Conservation (phyloP, 2,888 invertebrate genomes). For the Vandiemenella viatica region DNA sequence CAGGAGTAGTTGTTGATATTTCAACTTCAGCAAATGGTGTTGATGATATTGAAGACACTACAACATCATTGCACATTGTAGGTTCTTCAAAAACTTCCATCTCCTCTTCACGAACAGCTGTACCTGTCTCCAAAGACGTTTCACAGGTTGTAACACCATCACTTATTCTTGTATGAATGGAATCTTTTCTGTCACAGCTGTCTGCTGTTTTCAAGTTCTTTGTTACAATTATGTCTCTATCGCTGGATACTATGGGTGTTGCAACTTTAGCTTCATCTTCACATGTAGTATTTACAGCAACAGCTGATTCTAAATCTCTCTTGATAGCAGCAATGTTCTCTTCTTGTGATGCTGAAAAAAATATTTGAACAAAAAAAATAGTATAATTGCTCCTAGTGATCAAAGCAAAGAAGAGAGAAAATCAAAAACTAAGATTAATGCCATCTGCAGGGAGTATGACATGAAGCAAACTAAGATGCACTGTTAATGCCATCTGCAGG, state of each 20-base stretch:
- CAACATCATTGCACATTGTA: constrained; percentile 8
- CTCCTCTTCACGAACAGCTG: neutral
- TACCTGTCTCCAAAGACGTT: neutral
- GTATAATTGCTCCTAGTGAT: neutral
- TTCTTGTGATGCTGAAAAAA: constrained; percentile 30
- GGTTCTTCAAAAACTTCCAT: neutral
- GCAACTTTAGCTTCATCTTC: constrained; percentile 32
- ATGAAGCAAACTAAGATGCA: too few relatives aligned
- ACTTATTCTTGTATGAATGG: too few relatives aligned
- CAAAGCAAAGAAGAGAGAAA: too few relatives aligned
- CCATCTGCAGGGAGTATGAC: too few relatives aligned
- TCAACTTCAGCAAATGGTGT: constrained; percentile 11
- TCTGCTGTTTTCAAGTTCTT: neutral
- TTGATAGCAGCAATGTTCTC: constrained; percentile 34
- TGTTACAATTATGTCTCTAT: neutral
- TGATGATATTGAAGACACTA: constrained; percentile 8
- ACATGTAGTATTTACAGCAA: constrained; percentile 44
- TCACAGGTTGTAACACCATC: too few relatives aligned
- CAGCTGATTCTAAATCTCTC: constrained; percentile 43
- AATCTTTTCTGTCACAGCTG: too few relatives aligned
- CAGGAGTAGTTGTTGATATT: constrained; percentile 10
- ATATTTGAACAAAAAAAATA: neutral
- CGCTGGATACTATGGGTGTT: constrained; percentile 22
- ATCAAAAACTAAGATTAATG: too few relatives aligned
- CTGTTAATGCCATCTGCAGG: too few relatives aligned